Evolutionary conservation across 2,888 invertebrate genomes (phyloP).

Genomic region (Leucophora obtusa): DNA sequence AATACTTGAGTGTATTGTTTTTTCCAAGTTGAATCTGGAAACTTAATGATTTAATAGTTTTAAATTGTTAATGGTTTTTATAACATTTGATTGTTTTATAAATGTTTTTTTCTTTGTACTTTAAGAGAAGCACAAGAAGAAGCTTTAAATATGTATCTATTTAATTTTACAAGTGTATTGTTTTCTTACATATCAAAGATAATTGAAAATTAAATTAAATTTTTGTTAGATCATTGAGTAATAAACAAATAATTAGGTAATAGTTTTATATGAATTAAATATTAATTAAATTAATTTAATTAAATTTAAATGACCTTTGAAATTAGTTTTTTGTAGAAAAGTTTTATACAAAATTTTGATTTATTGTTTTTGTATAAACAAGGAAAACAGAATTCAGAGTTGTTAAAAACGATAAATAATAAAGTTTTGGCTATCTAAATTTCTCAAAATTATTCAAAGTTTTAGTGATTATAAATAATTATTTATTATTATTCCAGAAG

Average conservation of each 20-base stretch:
- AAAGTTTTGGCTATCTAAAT: too few relatives aligned
- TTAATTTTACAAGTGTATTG: not conserved
- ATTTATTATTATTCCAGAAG: too few relatives aligned
- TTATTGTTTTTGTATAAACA: too few relatives aligned
- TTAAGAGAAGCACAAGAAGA: not conserved
- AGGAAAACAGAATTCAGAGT: too few relatives aligned
- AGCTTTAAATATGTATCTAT: not conserved
- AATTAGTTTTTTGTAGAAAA: not conserved
- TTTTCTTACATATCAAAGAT: conserved; percentile 1
- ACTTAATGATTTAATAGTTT: not conserved
- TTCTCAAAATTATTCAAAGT: too few relatives aligned
- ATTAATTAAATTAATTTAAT: not conserved
- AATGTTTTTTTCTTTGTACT: not conserved
- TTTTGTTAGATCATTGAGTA: conserved; percentile 22
- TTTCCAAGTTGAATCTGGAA: not conserved
- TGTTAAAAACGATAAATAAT: too few relatives aligned
- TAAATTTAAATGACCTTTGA: not conserved
- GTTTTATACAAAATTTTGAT: too few relatives aligned
- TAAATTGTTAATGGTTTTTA: conserved; percentile 29
- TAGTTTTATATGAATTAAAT: not conserved
- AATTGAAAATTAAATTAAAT: conserved; percentile 6
- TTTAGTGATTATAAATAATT: too few relatives aligned
- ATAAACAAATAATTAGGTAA: conserved; percentile 36
- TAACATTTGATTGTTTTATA: not conserved
- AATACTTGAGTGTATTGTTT: not conserved